These are phyloP conservation scores for Hemitrygon akajei DNA, from an alignment of 2,797 vertebrate species.

Conservation along the genomic window DNA sequence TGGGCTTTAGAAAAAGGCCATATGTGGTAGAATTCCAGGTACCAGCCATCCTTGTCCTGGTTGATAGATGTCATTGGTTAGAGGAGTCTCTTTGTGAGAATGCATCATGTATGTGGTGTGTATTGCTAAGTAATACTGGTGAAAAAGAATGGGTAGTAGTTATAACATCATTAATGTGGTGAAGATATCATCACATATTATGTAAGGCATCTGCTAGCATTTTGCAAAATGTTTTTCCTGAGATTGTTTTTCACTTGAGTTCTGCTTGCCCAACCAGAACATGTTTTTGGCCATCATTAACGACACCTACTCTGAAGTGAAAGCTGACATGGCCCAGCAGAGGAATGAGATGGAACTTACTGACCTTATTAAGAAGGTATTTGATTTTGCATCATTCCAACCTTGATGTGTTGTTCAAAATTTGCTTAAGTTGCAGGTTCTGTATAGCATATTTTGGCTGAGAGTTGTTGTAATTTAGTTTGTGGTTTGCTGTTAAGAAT, in stretches of 20 bases:
- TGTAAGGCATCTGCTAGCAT: neutral
- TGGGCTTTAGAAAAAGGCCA: no score
- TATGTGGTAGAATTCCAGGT: no score
- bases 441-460: neutral
- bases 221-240: neutral
- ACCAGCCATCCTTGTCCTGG: no score
- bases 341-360: slow-evolving; percentile 91
- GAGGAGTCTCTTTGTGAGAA: no score
- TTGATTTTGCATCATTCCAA: slow-evolving; percentile 3
- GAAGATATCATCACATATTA: neutral
- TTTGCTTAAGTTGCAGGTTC: neutral
- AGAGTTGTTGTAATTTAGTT: neutral
- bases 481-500: neutral
- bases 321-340: slow-evolving; percentile 91
- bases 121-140: neutral
- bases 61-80: no score
- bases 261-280: slow-evolving; percentile 65
- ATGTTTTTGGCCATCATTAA: slow-evolving; percentile 98
- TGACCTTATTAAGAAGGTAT: slow-evolving; percentile 93
- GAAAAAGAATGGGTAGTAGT: neutral
- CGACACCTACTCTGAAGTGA: slow-evolving; percentile 92
- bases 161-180: slow-evolving; percentile 36
- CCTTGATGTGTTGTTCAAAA: neutral
- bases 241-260: neutral
- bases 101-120: no score